These are phyloP conservation scores for Otolemur crassicaudatus DNA, from an alignment of 2,797 vertebrate genomes.

Conservation along the genomic window DNA sequence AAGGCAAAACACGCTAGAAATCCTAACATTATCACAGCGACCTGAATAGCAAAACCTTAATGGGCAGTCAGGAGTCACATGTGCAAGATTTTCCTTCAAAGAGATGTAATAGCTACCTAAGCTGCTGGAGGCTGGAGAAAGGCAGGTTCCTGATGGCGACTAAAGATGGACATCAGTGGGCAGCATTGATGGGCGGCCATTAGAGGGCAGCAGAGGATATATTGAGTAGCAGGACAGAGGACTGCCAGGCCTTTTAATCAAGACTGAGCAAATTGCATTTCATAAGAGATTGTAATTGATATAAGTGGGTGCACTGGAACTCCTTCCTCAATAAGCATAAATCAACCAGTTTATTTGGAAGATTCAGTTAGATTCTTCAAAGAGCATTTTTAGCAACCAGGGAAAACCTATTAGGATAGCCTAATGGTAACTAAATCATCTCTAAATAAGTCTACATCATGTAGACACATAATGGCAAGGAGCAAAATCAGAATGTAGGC, in stretches of 20 bases:
- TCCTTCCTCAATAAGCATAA: constrained; percentile 69
- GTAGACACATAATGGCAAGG: constrained; percentile 40
- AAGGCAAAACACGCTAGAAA: background rate
- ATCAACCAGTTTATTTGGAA: constrained; percentile 72
- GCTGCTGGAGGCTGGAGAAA: background rate
- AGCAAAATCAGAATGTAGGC: constrained; percentile 55
- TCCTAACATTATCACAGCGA: background rate
- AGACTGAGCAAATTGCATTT: constrained; percentile 67
- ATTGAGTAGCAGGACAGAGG: constrained; percentile 6
- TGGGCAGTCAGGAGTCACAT: background rate
- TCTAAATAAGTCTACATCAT: constrained; percentile 62
- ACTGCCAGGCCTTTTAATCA: constrained; percentile 74
- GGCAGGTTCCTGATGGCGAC: background rate
- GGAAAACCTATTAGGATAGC: constrained; percentile 68
- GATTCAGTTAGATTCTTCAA: constrained; percentile 74
- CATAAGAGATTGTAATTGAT: constrained; percentile 68
- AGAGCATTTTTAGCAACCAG: constrained; percentile 69
- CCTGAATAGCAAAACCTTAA: background rate
- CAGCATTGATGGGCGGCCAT: constrained; percentile 79
- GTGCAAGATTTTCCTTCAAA: background rate
- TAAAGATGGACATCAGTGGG: background rate
- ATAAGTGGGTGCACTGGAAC: constrained; percentile 58
- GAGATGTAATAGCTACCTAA: background rate
- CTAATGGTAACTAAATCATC: constrained; percentile 62
- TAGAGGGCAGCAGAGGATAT: constrained; percentile 78